Evolutionary conservation across 2,113 vertebrate species (phyloP).

Genomic region (Menidia beryllina): DNA sequence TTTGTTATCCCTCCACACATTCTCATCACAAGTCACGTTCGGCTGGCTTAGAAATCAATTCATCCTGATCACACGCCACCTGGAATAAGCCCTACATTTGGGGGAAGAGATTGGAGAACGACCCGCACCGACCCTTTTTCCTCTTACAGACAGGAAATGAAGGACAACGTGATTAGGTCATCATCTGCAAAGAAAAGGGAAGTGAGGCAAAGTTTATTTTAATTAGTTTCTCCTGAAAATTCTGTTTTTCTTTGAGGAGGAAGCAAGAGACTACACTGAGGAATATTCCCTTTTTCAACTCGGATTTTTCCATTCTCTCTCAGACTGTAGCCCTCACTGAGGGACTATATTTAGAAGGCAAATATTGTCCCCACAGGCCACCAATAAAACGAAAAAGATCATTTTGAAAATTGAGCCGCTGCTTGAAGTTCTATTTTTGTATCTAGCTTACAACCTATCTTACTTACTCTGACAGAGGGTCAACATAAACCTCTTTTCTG

Average conservation of each 20-base stretch:
- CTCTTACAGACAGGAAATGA: constrained; percentile 53
- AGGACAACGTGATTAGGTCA: constrained; percentile 64
- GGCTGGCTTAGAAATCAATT: constrained; percentile 62
- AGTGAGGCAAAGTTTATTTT: constrained; percentile 66
- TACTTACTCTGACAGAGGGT: constrained; percentile 40
- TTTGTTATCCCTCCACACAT: constrained; percentile 60
- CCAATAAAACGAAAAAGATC: constrained; percentile 63
- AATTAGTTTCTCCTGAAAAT: constrained; percentile 44
- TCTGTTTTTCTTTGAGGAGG: constrained; percentile 40
- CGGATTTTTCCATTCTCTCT: constrained; percentile 59
- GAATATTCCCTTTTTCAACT: constrained; percentile 70
- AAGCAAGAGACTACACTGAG: constrained; percentile 51
- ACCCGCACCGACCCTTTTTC: constrained; percentile 46
- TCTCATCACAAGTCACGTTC: constrained; percentile 66
- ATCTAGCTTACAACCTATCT: constrained; percentile 26
- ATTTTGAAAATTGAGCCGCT: constrained; percentile 62
- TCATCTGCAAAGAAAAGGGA: constrained; percentile 60
- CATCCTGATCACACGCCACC: constrained; percentile 61
- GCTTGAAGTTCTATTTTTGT: constrained; percentile 72
- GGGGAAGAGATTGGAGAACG: constrained; percentile 46
- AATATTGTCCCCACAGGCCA: constrained; percentile 49
- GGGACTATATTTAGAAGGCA: constrained; percentile 66
- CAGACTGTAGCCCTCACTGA: constrained; percentile 49
- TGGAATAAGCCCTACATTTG: constrained; percentile 68
- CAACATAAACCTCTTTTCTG: constrained; percentile 32